A percentile compares a stretch with the other conserved stretches of the same genome.
Conservation (phyloP, 2,888 invertebrate genomes). For the Romanomermis culicivorax region DNA sequence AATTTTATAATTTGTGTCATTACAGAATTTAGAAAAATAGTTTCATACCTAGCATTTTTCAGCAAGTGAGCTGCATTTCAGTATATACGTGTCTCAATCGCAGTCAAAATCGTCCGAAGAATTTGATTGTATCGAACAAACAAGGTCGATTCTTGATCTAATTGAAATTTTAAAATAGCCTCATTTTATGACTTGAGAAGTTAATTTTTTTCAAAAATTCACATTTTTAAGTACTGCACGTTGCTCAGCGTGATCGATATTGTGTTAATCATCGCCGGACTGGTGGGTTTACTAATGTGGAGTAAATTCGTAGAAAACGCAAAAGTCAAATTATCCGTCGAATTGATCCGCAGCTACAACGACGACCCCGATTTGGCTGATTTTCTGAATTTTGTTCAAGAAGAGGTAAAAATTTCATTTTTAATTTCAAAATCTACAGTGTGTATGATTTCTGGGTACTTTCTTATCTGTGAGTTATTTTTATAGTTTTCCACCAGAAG, state of each 20-base stretch:
- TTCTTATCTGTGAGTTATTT: not conserved
- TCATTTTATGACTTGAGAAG: no score
- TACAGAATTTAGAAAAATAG: no score
- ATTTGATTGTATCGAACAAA: no score
- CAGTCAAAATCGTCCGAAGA: no score
- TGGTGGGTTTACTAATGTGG: slow-evolving; percentile 9
- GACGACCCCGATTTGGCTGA: slow-evolving; percentile 10
- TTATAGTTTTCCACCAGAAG: not conserved
- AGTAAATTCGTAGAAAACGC: not conserved
- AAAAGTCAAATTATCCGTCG: not conserved
- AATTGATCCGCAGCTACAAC: slow-evolving; percentile 6
- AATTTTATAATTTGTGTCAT: no score
- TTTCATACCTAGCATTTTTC: no score
- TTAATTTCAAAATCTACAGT: not conserved
- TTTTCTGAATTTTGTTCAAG: slow-evolving; percentile 10
- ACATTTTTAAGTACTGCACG: slow-evolving; percentile 6
- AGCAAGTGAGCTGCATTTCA: no score
- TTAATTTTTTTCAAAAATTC: no score
- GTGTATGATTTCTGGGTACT: no score
- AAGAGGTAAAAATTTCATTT: slow-evolving; percentile 7
- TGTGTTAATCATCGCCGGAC: slow-evolving; percentile 2
- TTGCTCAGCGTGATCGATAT: slow-evolving; percentile 3
- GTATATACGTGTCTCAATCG: no score
- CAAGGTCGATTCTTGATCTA: no score
- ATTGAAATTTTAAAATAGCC: no score